These are phyloP conservation scores for Andrena marginata DNA, from an alignment of 2,888 invertebrate species.

Conservation along the genomic window DNA sequence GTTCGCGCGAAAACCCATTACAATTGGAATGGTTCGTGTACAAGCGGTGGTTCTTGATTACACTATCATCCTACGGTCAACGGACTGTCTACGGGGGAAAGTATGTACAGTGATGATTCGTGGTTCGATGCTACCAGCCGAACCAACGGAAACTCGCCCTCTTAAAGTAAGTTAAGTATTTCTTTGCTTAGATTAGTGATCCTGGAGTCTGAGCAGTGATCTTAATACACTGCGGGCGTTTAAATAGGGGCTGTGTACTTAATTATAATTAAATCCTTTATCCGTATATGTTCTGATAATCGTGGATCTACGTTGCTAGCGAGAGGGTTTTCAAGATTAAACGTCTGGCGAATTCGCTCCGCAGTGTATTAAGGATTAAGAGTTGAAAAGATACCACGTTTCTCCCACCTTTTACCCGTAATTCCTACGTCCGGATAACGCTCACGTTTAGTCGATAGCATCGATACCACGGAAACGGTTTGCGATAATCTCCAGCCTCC, in stretches of 20 bases:
- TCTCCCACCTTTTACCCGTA: constrained; percentile 31
- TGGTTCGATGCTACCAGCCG: constrained; percentile 31
- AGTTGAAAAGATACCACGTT: constrained; percentile 13
- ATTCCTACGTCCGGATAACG: constrained; percentile 27
- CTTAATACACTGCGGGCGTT: no score
- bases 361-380: constrained; percentile 22
- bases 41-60: constrained; percentile 10
- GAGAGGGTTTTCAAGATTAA: not conserved
- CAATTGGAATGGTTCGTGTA: constrained; percentile 29
- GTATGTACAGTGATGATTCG: constrained; percentile 39
- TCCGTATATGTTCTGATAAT: not conserved
- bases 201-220: no score
- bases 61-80: constrained; percentile 31
- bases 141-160: not conserved
- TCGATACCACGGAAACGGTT: constrained; percentile 37
- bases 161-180: not conserved
- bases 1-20: constrained; percentile 26
- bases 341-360: not conserved
- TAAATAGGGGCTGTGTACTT: no score
- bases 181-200: no score
- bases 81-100: constrained; percentile 32
- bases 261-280: not conserved
- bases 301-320: not conserved
- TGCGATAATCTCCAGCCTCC: constrained; percentile 1
- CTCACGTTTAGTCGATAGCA: constrained; percentile 21